Percentiles rank a stretch among this genome's conserved stretches.
phyloP scores from a whole-genome alignment of 2,797 vertebrate genomes.

The Saxicola maurus region DNA sequence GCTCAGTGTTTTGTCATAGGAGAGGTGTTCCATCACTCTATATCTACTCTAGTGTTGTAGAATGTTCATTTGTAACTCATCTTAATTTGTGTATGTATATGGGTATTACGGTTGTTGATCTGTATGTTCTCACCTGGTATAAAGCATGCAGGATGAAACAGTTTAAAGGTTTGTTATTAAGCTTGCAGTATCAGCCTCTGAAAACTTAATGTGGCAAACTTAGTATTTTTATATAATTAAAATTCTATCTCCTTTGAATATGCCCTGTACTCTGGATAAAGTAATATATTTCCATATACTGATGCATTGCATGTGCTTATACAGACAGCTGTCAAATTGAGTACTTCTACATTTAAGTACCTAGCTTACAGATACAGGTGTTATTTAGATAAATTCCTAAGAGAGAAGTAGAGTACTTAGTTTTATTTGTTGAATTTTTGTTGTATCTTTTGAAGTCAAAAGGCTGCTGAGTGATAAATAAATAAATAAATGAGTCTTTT shows the following conservation, averaged over 20 bases:
- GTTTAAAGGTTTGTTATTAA: neutral
- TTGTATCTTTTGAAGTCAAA: neutral
- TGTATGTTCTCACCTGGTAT: accelerated
- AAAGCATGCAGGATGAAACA: neutral
- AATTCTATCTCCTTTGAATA: neutral
- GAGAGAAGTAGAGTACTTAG: neutral
- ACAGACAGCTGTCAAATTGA: neutral
- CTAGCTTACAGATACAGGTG: neutral
- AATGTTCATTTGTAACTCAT: neutral
- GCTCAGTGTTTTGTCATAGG: neutral
- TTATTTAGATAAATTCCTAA: neutral
- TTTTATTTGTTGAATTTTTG: neutral
- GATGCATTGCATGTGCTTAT: neutral
- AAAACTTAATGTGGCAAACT: neutral
- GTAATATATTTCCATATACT: neutral
- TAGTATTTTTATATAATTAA: neutral
- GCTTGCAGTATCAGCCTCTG: neutral
- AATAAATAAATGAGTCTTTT: neutral
- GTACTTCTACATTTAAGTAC: neutral
- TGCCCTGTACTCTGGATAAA: neutral
- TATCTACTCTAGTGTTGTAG: neutral
- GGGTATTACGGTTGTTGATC: neutral
- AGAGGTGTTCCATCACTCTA: neutral
- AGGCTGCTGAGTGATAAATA: neutral
- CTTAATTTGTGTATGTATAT: neutral